phyloP scores from a whole-genome alignment of 2,113 vertebrate species.

The Lutjanus erythropterus region DNA sequence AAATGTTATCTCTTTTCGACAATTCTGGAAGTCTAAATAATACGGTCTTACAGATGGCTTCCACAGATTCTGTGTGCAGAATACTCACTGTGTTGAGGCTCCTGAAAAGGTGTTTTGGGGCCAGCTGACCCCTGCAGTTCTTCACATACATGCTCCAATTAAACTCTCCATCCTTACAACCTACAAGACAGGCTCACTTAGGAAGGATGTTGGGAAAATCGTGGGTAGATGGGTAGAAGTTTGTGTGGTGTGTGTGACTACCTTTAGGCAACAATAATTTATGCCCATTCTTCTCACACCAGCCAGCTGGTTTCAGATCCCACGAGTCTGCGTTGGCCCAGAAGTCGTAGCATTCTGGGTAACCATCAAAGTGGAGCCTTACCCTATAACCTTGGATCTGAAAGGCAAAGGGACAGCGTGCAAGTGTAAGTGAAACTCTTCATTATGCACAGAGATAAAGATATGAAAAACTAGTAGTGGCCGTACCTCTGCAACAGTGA shows the following conservation, averaged over 20 bases:
- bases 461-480: neutral
- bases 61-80: neutral
- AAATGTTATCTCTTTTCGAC: no score
- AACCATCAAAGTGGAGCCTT: slow-evolving; percentile 93
- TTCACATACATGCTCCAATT: slow-evolving; percentile 93
- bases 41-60: no score
- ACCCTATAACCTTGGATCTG: slow-evolving; percentile 92
- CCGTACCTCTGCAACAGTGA: slow-evolving; percentile 93
- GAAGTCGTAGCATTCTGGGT: slow-evolving; percentile 93
- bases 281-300: slow-evolving; percentile 93
- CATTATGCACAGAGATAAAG: neutral
- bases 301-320: slow-evolving; percentile 91
- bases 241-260: slow-evolving; percentile 43
- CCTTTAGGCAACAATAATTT: slow-evolving; percentile 93
- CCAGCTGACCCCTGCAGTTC: slow-evolving; percentile 91
- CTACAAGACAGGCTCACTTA: slow-evolving; percentile 71
- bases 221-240: no score
- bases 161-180: slow-evolving; percentile 93
- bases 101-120: slow-evolving; percentile 93
- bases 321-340: slow-evolving; percentile 93
- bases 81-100: slow-evolving; percentile 88
- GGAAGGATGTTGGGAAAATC: neutral
- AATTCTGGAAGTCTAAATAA: no score
- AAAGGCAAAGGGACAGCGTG: neutral
- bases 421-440: neutral